A percentile compares a stretch with the other conserved stretches of the same genome.
These are phyloP conservation scores for Chironex yamaguchii DNA, from an alignment of 30 jellyfish, hydroid and myxozoan species.

Conservation along the genomic window DNA sequence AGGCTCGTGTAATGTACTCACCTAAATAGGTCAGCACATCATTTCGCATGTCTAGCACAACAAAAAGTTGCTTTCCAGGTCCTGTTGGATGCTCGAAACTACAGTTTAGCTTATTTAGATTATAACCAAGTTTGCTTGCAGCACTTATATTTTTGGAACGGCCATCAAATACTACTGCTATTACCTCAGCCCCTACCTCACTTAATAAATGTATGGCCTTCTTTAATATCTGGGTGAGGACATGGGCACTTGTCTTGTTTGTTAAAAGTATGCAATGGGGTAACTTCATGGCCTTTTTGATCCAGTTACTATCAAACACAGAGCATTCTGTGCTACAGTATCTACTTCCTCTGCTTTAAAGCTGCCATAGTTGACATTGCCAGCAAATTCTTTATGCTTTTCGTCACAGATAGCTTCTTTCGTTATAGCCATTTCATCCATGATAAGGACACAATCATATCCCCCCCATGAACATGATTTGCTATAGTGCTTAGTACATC, in stretches of 20 bases:
- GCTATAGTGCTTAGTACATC: background rate
- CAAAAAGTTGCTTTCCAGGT: no score
- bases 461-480: background rate
- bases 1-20: slow-evolving; percentile 1
- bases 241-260: background rate
- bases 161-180: slow-evolving; percentile 14
- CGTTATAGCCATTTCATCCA: slow-evolving; percentile 22
- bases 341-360: slow-evolving; percentile 31
- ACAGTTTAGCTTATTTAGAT: slow-evolving; percentile 1
- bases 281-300: no score
- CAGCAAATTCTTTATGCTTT: slow-evolving; percentile 36
- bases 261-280: slow-evolving; percentile 45
- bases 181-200: slow-evolving; percentile 33
- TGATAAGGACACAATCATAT: slow-evolving; percentile 6
- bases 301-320: slow-evolving; percentile 5
- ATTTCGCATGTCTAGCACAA: no score
- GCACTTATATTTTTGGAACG: background rate
- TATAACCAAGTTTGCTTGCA: slow-evolving; percentile 11
- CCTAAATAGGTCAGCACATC: slow-evolving; percentile 32
- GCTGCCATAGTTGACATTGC: slow-evolving; percentile 35
- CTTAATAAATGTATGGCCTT: slow-evolving; percentile 5
- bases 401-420: slow-evolving; percentile 19
- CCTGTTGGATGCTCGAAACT: no score
- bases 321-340: slow-evolving; percentile 17
- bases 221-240: background rate